phyloP scores from a whole-genome alignment of 2,113 vertebrate genomes.

The Origma solitaria region DNA sequence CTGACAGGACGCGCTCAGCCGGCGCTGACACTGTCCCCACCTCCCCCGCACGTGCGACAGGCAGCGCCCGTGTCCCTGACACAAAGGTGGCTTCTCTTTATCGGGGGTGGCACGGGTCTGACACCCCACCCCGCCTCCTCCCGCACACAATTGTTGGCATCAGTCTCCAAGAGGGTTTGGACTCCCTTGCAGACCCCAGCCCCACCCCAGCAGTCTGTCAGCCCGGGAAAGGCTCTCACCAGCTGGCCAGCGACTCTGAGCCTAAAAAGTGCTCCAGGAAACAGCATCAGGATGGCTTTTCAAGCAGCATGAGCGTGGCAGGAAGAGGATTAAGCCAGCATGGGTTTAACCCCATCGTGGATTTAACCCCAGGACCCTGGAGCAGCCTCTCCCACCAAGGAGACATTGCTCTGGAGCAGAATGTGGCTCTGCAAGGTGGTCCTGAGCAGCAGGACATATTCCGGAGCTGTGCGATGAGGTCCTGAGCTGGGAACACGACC shows the following conservation, averaged over 20 bases:
- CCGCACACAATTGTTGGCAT: background rate
- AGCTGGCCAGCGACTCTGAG: background rate
- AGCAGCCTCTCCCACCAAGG: background rate
- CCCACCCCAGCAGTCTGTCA: background rate
- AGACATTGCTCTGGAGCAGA: background rate
- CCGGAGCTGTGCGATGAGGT: background rate
- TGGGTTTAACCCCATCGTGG: background rate
- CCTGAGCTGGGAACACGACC: background rate
- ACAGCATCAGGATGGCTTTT: background rate
- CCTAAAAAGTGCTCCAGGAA: background rate
- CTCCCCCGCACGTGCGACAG: rapidly evolving
- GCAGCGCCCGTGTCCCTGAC: background rate
- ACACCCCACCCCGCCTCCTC: background rate
- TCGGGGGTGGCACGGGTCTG: background rate
- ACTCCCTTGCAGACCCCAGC: background rate
- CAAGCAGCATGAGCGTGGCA: background rate
- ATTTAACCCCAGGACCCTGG: background rate
- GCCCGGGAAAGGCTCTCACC: background rate
- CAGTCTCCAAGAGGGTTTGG: too few species aligned
- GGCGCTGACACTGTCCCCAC: background rate
- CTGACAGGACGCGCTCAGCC: background rate
- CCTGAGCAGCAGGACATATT: background rate
- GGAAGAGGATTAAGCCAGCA: background rate
- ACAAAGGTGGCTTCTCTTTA: background rate
- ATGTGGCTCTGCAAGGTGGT: too few species aligned